phyloP scores from a whole-genome alignment of 2,797 vertebrate species.

The Anomalospiza imberbis region DNA sequence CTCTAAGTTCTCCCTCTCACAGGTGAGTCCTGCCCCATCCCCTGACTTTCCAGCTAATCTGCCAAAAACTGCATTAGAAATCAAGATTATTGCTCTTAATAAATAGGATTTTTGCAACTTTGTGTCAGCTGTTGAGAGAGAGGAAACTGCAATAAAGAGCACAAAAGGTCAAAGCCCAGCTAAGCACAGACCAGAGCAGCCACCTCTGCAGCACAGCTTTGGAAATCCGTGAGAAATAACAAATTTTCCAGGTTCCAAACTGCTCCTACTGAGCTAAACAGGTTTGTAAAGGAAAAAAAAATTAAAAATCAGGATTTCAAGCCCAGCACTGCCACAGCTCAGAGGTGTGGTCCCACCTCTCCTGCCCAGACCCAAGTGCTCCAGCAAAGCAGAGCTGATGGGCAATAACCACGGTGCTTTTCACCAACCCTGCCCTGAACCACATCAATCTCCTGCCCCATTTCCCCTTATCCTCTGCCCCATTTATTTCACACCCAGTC shows the following conservation, averaged over 20 bases:
- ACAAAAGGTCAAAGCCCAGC: background rate
- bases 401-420: accelerated
- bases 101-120: background rate
- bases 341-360: background rate
- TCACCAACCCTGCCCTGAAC: accelerated
- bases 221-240: background rate
- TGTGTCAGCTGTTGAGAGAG: background rate
- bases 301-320: background rate
- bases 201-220: background rate
- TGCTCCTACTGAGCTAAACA: background rate
- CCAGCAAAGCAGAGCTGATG: background rate
- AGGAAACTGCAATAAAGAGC: background rate
- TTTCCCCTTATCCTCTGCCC: too few species aligned
- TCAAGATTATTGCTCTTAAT: accelerated
- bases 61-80: background rate
- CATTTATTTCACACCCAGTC: background rate
- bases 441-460: background rate
- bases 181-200: background rate
- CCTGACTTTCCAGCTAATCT: background rate
- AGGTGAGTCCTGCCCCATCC: background rate
- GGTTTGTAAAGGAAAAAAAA: background rate
- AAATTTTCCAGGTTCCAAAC: background rate
- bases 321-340: background rate
- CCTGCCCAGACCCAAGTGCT: too few species aligned
- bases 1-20: background rate